These are phyloP conservation scores for Hydrolagus colliei DNA, from an alignment of 2,797 vertebrate genomes.

Conservation along the genomic window DNA sequence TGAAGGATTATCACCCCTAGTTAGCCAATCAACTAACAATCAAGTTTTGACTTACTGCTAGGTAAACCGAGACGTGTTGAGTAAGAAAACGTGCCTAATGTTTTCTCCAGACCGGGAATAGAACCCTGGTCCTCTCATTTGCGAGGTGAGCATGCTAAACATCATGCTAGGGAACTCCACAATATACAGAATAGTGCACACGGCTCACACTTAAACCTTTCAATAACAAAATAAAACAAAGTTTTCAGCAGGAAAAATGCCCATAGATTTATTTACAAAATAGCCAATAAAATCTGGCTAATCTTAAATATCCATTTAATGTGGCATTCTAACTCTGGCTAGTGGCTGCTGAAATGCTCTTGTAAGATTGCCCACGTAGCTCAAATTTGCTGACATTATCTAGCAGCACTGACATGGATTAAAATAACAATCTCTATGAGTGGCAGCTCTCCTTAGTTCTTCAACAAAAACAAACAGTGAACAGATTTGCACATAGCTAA, in stretches of 20 bases:
- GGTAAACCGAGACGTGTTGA: too few species aligned
- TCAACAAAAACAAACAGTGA: not conserved
- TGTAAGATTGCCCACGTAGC: not conserved
- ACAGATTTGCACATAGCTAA: not conserved
- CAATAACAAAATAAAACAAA: too few species aligned
- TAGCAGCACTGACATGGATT: not conserved
- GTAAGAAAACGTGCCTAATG: too few species aligned
- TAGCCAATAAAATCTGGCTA: not conserved
- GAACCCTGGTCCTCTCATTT: too few species aligned
- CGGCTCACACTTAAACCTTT: too few species aligned
- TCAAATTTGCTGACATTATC: not conserved
- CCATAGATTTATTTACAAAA: not conserved
- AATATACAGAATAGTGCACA: too few species aligned
- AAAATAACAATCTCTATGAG: constrained; percentile 8
- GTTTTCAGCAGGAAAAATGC: not conserved
- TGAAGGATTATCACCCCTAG: too few species aligned
- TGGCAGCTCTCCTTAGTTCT: not conserved
- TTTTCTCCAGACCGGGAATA: too few species aligned
- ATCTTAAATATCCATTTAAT: not conserved
- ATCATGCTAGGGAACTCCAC: too few species aligned
- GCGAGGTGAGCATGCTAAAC: too few species aligned
- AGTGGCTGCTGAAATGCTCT: not conserved
- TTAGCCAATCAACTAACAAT: too few species aligned
- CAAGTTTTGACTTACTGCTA: too few species aligned
- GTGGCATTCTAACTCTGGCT: not conserved